phyloP scores from a whole-genome alignment of 2,888 invertebrate genomes.

The Neelides folsomi region DNA sequence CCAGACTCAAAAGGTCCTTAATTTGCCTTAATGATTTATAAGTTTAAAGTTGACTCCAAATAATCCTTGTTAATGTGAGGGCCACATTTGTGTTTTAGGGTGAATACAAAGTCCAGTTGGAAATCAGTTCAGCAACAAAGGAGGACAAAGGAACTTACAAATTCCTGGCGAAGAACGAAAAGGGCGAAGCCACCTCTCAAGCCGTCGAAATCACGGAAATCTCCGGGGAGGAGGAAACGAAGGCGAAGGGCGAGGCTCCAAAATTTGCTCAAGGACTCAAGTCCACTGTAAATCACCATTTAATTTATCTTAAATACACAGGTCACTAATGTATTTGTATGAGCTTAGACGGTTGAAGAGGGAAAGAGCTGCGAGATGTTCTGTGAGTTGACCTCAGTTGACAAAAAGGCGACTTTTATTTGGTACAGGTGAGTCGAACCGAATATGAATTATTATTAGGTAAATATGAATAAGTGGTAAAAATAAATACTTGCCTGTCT shows the following conservation, averaged over 20 bases:
- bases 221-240: constrained; percentile 52
- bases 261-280: constrained; percentile 62
- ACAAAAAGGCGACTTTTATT: constrained; percentile 64
- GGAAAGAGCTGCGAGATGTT: constrained; percentile 65
- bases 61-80: not conserved
- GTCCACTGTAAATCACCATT: constrained; percentile 48
- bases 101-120: constrained; percentile 77
- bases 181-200: constrained; percentile 81
- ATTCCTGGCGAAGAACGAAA: constrained; percentile 78
- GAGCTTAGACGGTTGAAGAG: constrained; percentile 48
- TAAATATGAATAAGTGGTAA: no score
- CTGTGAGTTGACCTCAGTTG: constrained; percentile 57
- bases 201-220: constrained; percentile 73
- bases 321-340: not conserved
- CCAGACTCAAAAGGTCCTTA: constrained; percentile 58
- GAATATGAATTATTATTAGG: not conserved
- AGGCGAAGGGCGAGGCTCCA: constrained; percentile 53
- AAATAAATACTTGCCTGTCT: no score
- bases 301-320: constrained; percentile 2
- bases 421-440: constrained; percentile 63
- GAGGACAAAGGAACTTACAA: constrained; percentile 79
- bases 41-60: not conserved
- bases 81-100: constrained; percentile 45
- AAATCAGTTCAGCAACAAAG: constrained; percentile 68
- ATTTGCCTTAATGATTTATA: not conserved